Conservation (phyloP, 2,113 vertebrate genomes). For the Petrocephalus zakoni region DNA sequence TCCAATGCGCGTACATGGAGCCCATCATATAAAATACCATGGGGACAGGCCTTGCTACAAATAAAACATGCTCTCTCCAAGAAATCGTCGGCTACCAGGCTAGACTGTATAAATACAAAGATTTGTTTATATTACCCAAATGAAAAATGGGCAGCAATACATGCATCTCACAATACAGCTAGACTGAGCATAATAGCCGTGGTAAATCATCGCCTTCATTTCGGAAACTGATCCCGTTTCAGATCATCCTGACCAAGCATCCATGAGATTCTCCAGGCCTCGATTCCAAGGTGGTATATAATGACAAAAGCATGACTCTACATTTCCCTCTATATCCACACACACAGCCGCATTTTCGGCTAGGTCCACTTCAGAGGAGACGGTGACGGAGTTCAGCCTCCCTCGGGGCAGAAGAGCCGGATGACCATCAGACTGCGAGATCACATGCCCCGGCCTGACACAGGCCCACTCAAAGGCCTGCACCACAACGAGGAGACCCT, state of each 20-base stretch:
- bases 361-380: background rate
- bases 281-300: constrained; percentile 29
- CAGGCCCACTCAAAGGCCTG: background rate
- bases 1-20: background rate
- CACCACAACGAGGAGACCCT: background rate
- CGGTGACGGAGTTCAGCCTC: background rate
- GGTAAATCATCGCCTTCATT: constrained; percentile 19
- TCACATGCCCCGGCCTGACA: background rate
- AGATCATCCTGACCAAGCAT: constrained; percentile 1
- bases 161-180: background rate
- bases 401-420: background rate
- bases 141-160: background rate
- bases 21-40: background rate
- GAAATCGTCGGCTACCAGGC: background rate
- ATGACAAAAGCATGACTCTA: constrained; percentile 54
- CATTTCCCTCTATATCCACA: constrained; percentile 44
- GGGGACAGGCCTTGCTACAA: background rate
- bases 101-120: background rate
- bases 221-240: background rate
- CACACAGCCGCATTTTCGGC: background rate
- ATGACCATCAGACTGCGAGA: background rate
- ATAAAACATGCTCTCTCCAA: background rate
- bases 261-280: background rate
- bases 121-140: background rate
- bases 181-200: background rate